Base-by-base conservation (phyloP, 2,888 invertebrate genomes). In the Neoitamus cyanurus region DNA sequence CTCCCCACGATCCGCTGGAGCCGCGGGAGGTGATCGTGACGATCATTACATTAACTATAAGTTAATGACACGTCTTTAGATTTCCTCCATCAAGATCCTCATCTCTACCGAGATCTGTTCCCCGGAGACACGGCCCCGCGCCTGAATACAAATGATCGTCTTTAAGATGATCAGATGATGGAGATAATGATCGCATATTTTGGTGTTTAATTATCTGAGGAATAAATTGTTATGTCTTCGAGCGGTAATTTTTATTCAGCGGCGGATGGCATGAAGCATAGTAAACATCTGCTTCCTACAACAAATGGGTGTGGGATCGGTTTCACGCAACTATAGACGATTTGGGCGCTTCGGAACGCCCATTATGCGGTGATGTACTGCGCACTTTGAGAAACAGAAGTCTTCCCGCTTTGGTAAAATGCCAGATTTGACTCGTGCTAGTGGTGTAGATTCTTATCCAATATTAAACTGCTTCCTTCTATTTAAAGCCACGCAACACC, bases 181-280 rank as follows among this genome's bases (percentile, higher is more conserved):
- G 72, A 31, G 83, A 83, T 83, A 83, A 83, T 83, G 83, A 83
- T 83, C 83, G 70, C 72, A 83, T 72, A 83, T 83, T 83, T 83
- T 83, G 72, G 83, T 83, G 83, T 83, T 83, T 83, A 83, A 83
- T 83, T 83, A 83, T 83, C 72, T 72, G 20, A 83, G 15, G 34
- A 83, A 83, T 83, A 83, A 83, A 83, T 83, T 72, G 72, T 83
- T 72, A 83, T 83, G 83, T 42, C 72, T 72, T 30, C 20, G 20
- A 15, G 46, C 11, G 46, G 83, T 83, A 72, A 72, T 46, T 46
- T 83, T 83, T 46, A 31, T 68, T n/a, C 58, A 58, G 36, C 36
- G 31, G 11, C 34, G 34, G 13, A 30, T 75, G 15, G 48, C 5
- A 25, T 25, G 31, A 31, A n/a, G 25, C 42, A n/a, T 34, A 42